Conservation (phyloP, 2,113 vertebrate species). For the Mobula hypostoma region DNA sequence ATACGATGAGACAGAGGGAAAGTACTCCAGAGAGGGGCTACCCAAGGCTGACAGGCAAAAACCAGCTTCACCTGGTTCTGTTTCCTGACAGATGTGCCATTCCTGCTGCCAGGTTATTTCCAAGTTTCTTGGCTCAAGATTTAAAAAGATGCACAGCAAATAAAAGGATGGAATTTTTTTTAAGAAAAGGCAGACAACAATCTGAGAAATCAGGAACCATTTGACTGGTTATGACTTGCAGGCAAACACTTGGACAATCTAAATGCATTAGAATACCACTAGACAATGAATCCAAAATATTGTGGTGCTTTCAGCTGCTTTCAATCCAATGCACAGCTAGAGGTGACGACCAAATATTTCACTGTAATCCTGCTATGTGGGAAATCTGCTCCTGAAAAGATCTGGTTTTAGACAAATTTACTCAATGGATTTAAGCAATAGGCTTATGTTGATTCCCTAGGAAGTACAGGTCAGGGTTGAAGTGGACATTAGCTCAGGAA, state of each 20-base stretch:
- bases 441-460: background rate
- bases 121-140: slow-evolving; percentile 13
- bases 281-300: background rate
- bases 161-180: background rate
- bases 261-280: background rate
- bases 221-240: slow-evolving; percentile 35
- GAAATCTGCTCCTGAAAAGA: background rate
- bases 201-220: background rate
- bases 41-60: background rate
- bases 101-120: slow-evolving; percentile 8
- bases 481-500: background rate
- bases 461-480: background rate
- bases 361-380: background rate
- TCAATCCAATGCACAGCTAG: background rate
- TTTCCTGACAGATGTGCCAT: slow-evolving; percentile 13
- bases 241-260: background rate
- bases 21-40: background rate
- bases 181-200: background rate
- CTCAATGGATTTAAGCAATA: background rate
- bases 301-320: background rate
- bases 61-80: slow-evolving; percentile 32
- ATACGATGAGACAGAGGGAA: background rate
- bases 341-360: background rate
- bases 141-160: slow-evolving; percentile 21
- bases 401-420: background rate